Base-by-base conservation (phyloP, 2,113 vertebrate species). In the Muntiacus muntjak region DNA sequence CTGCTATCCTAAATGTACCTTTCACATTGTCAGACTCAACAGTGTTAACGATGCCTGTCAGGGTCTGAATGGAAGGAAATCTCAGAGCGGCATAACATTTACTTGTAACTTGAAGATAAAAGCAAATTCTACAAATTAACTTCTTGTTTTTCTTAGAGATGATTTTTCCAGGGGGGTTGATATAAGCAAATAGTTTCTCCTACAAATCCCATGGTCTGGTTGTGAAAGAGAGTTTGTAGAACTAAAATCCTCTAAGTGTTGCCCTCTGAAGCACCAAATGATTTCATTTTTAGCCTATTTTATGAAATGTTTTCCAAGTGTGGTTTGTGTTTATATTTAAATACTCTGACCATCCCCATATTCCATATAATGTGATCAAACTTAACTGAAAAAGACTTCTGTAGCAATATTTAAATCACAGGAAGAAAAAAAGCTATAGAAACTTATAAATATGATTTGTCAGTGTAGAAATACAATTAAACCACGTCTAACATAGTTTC, bases 251-350 rank as follows among this genome's bases (percentile, higher is more conserved):
- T 67, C 13, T 33, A 87, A 95, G 5, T 55, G 52, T 43, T 84
- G 33, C n/a, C 23, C 76, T 45, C 88, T 95, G 25, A 87, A 94
- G 57, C 33, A 83, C n/a, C 26, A 81, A 71, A 15, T 84, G 91
- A 71, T 98, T 40, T 76, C 89, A 67, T 89, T 95, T 96, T 11
- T 82, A 97, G 47, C 58, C 6, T 88, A 74, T 78, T 85, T 83
- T 76, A 84, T 60, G 43, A 93, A 96, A 88, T 94, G 55, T 60
- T 97, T 98, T 91, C 79, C 71, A 95, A 91, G 33, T 50, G 58
- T 90, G 58, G 21, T 74, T 90, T 97, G 30, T 97, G 62, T 96
- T 97, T 98, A 52, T 89, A 91, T 96, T 96, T 96, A 91, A 96
- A 43, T 85, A 90, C 36, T 43, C 74, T 86, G 74, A 86, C 67